phyloP scores from a whole-genome alignment of 2,113 vertebrate species.

The Accipiter cooperii region DNA sequence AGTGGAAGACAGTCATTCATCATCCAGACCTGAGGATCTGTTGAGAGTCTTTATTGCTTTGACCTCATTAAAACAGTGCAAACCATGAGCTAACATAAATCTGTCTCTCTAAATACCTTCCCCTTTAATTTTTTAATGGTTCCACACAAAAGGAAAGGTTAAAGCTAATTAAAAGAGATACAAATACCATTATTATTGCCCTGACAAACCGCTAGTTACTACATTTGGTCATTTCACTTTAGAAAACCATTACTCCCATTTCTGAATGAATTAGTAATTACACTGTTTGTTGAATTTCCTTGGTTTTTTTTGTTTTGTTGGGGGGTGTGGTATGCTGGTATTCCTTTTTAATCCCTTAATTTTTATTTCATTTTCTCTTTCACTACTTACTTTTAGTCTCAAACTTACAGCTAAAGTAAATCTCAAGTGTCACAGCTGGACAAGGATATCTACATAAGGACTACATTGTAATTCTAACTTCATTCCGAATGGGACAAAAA shows the following conservation, averaged over 20 bases:
- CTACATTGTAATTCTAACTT: not conserved
- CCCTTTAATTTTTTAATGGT: conserved; percentile 71
- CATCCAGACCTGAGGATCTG: conserved; percentile 66
- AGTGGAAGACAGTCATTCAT: conserved; percentile 81
- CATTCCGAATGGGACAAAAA: not conserved
- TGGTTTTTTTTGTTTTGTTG: not conserved
- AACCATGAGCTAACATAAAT: conserved; percentile 60
- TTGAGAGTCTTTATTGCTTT: conserved; percentile 68
- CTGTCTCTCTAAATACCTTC: conserved; percentile 66
- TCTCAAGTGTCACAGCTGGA: not conserved
- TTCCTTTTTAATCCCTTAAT: not conserved
- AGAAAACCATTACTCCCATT: conserved; percentile 56
- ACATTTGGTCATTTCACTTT: conserved; percentile 58
- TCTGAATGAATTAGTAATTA: conserved; percentile 63
- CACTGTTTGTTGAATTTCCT: conserved; percentile 51
- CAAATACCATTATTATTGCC: conserved; percentile 66
- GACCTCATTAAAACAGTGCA: conserved; percentile 73
- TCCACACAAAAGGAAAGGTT: conserved; percentile 69
- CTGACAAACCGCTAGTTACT: conserved; percentile 61
- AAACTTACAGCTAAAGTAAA: not conserved
- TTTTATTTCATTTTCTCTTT: conserved; percentile 3
- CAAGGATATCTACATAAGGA: not conserved
- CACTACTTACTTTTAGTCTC: not conserved
- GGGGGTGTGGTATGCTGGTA: not conserved
- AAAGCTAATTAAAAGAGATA: conserved; percentile 71